phyloP scores from a whole-genome alignment of 2,888 invertebrate species.

The Callyntrura sp. region DNA sequence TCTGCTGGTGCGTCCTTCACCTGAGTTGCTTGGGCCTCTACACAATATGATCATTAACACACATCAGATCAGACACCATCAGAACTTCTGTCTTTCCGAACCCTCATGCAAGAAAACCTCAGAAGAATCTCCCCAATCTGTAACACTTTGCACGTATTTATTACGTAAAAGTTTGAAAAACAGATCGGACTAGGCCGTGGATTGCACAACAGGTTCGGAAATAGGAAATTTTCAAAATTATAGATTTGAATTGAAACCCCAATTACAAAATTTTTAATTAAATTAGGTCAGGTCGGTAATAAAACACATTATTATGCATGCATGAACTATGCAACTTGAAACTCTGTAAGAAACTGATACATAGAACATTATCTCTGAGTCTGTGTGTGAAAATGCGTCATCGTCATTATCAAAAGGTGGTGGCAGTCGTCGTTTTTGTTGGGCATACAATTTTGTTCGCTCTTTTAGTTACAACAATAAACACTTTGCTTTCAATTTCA shows the following conservation, averaged over 20 bases:
- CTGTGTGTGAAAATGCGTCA: slow-evolving; percentile 81
- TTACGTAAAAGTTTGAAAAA: not conserved
- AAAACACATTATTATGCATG: too few relatives aligned
- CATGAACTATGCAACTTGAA: slow-evolving; percentile 4
- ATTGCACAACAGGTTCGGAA: not conserved
- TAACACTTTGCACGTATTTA: not conserved
- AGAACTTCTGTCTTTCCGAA: slow-evolving; percentile 6
- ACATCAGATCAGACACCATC: slow-evolving; percentile 81
- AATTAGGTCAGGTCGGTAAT: not conserved
- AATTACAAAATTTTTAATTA: not conserved
- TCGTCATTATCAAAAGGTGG: slow-evolving; percentile 81
- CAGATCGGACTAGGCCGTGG: too few relatives aligned
- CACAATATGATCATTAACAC: slow-evolving; percentile 84
- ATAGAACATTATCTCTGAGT: slow-evolving; percentile 64
- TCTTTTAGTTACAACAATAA: slow-evolving; percentile 16
- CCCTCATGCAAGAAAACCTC: not conserved
- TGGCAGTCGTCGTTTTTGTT: slow-evolving; percentile 79
- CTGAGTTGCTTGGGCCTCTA: slow-evolving; percentile 84
- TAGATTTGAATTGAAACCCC: too few relatives aligned
- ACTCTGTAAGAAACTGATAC: not conserved
- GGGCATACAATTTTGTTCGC: not conserved
- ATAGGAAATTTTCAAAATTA: too few relatives aligned
- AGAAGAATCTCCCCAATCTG: not conserved
- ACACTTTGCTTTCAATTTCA: too few relatives aligned
- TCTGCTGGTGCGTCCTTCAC: slow-evolving; percentile 92